A percentile compares a stretch with the other conserved stretches of the same genome.
Conservation (phyloP, 2,797 vertebrate genomes). For the Smutsia temminckii region DNA sequence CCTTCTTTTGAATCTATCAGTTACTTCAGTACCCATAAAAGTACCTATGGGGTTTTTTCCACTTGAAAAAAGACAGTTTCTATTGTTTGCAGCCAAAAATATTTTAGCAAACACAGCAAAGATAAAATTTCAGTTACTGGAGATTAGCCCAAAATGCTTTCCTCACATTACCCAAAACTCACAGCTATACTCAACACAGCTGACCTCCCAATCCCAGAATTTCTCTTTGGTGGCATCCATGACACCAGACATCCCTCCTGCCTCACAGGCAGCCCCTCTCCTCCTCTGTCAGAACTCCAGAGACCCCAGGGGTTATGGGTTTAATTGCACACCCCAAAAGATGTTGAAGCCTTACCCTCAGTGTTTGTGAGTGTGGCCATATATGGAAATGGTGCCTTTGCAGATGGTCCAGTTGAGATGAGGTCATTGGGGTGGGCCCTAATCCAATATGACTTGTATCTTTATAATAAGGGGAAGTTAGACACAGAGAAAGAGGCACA, state of each 20-base stretch:
- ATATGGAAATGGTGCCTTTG: neutral
- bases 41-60: neutral
- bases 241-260: neutral
- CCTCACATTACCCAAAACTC: neutral
- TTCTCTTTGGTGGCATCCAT: neutral
- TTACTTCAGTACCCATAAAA: neutral
- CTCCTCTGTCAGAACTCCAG: neutral
- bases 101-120: neutral
- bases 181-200: neutral
- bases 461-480: neutral
- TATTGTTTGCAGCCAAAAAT: neutral
- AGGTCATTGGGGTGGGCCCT: neutral
- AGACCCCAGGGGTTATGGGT: neutral
- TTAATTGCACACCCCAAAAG: neutral
- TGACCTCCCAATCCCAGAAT: neutral
- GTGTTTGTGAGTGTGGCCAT: neutral
- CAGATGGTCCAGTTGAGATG: neutral
- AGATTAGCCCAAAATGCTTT: neutral
- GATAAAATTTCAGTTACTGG: neutral
- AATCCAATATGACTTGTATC: neutral
- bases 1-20: neutral
- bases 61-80: neutral
- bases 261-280: neutral
- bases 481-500: neutral
- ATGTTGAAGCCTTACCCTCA: neutral